phyloP scores from a whole-genome alignment of 2,888 invertebrate genomes.

The Pollenia amentaria region DNA sequence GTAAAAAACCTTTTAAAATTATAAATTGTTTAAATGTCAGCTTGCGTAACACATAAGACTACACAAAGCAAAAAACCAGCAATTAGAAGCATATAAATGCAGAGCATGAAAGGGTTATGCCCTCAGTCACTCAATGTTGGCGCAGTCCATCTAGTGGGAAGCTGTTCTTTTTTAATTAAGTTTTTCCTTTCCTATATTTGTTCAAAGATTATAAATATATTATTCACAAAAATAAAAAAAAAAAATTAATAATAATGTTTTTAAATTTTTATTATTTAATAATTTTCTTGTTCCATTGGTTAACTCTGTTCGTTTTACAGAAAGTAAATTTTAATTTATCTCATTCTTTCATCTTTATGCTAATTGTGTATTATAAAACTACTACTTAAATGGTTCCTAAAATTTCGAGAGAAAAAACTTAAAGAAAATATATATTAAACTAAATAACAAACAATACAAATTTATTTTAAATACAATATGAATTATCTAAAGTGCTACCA shows the following conservation, averaged over 20 bases:
- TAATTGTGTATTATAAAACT: conserved; percentile 32
- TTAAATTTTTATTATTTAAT: conserved; percentile 21
- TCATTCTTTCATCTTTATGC: conserved; percentile 28
- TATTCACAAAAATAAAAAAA: neutral
- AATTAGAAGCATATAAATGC: no score
- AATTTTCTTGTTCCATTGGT: conserved; percentile 59
- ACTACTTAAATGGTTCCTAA: conserved; percentile 45
- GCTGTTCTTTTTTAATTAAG: neutral
- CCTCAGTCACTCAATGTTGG: neutral
- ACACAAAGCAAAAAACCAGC: no score
- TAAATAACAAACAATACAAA: neutral
- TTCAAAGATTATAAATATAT: no score
- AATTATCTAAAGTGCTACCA: conserved; percentile 46
- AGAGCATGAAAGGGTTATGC: no score
- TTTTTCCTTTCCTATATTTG: no score
- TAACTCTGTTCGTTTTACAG: conserved; percentile 55
- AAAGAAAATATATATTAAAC: neutral
- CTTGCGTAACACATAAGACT: no score
- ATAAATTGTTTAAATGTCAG: no score
- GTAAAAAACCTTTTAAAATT: no score
- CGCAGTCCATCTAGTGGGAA: neutral
- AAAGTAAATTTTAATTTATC: conserved; percentile 32
- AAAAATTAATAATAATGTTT: neutral
- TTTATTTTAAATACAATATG: conserved; percentile 66
- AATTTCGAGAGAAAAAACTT: conserved; percentile 13